These are phyloP conservation scores for Barypeithes pellucidus DNA, from an alignment of 2,888 invertebrate genomes.

Conservation along the genomic window DNA sequence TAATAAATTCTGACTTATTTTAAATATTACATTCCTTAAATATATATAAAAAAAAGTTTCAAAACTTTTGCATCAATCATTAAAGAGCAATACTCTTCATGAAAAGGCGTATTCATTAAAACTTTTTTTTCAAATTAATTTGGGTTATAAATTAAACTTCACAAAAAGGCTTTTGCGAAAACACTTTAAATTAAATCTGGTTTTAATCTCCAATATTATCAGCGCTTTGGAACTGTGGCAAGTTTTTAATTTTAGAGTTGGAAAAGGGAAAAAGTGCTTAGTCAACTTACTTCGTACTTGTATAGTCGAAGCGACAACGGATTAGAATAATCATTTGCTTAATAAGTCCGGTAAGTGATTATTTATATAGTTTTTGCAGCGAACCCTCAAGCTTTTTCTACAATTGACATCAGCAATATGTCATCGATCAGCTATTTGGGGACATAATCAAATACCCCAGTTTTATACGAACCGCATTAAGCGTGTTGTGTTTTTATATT, in stretches of 20 bases:
- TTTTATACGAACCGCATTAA: too few species aligned
- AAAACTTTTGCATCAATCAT: background rate
- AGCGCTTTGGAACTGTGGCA: background rate
- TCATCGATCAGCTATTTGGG: too few species aligned
- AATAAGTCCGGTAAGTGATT: too few species aligned
- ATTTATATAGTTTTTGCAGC: too few species aligned
- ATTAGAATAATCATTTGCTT: too few species aligned
- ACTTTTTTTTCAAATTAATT: constrained; percentile 26
- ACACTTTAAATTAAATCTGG: background rate
- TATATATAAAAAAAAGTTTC: background rate
- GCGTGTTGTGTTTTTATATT: too few species aligned
- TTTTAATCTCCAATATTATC: background rate
- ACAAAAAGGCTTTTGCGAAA: constrained; percentile 11
- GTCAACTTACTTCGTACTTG: background rate
- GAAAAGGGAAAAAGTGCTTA: background rate
- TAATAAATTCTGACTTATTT: background rate
- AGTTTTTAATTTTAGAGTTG: background rate
- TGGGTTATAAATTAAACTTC: constrained; percentile 10
- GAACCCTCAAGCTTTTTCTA: too few species aligned
- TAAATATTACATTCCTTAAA: too few species aligned
- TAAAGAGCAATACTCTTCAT: background rate
- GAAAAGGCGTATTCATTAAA: background rate
- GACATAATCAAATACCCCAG: too few species aligned
- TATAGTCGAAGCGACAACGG: too few species aligned
- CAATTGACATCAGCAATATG: too few species aligned